Evolutionary conservation across 2,888 invertebrate species (phyloP), one percentile per base, ranked within the genome.

Genomic region (Perithous albicinctus): DNA sequence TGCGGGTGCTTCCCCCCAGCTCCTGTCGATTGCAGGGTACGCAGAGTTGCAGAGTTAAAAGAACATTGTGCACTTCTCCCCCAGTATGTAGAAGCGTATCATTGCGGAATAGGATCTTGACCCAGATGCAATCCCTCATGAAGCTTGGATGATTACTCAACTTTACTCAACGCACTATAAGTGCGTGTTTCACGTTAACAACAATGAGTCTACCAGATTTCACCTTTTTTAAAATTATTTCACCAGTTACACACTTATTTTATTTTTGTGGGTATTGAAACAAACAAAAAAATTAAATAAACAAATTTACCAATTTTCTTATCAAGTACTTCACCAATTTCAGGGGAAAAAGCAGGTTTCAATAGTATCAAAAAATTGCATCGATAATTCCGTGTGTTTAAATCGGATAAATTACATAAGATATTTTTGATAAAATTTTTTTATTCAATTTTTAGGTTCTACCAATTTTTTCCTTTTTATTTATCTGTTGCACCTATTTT

Each of bases 101-200:
- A n/a, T 82, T 79, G 64, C 59, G 76, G 20, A 79, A 79, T 67
- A 66, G 56, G 61, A 75, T 82, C 82, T 82, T 82, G 79, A 82
- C 82, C 79, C 73, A 79, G 59, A 72, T 82, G 79, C 51, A 51
- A 56, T 32, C 43, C 48, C 56, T 56, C 56, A n/a, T 56, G 43
- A 41, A 72, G 56, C 70, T 64, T 54, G 38, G 48, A 41, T 56
- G 18, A 67, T 79, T 79, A 56, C 61, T 38, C 46, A 64, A 74
- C 43, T 46, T 61, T 1, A 7, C 20, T 46, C 61, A 61, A 63
- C 63, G 61, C 48, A 59, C 29, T 29, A n/a, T n/a, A 15, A 59
- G 32, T 59, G 51, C 35, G 38, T 48, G 48, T 51, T 20, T 35
- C 32, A 32, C 48, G 15, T 35, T 20, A 59, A 26, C 29, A 73